These are phyloP conservation scores for Drosophila nigrodunni DNA, from an alignment of 1,140 invertebrate species.

Conservation along the genomic window DNA sequence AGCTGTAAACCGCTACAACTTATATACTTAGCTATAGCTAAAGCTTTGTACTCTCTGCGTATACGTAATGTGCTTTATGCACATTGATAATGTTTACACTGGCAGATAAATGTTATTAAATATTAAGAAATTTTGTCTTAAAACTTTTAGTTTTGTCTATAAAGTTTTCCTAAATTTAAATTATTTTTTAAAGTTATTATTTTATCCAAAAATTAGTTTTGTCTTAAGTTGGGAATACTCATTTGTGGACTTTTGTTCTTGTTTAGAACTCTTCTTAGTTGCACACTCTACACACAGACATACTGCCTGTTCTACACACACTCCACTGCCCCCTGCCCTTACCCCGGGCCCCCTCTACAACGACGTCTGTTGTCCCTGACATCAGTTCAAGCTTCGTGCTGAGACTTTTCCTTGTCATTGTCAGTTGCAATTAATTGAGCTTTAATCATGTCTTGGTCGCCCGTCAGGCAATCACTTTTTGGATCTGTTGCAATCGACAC, in stretches of 20 bases:
- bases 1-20: neutral
- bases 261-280: no score
- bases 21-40: neutral
- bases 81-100: constrained; percentile 23
- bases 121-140: no score
- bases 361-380: constrained; percentile 53
- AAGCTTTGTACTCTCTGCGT: constrained; percentile 10
- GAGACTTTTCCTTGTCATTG: constrained; percentile 57
- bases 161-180: no score
- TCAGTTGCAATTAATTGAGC: constrained; percentile 66
- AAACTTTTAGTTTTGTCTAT: no score
- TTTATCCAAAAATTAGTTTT: no score
- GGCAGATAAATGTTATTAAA: neutral
- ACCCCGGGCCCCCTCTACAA: no score
- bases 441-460: constrained; percentile 75
- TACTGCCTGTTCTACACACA: neutral
- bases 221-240: no score
- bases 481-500: constrained; percentile 46
- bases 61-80: constrained; percentile 19
- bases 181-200: no score
- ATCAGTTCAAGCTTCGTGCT: constrained; percentile 26
- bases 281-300: neutral
- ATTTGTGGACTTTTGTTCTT: no score
- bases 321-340: neutral
- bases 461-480: constrained; percentile 40